Conservation (phyloP, 2,888 invertebrate genomes). For the Drosophila suboccidentalis region DNA sequence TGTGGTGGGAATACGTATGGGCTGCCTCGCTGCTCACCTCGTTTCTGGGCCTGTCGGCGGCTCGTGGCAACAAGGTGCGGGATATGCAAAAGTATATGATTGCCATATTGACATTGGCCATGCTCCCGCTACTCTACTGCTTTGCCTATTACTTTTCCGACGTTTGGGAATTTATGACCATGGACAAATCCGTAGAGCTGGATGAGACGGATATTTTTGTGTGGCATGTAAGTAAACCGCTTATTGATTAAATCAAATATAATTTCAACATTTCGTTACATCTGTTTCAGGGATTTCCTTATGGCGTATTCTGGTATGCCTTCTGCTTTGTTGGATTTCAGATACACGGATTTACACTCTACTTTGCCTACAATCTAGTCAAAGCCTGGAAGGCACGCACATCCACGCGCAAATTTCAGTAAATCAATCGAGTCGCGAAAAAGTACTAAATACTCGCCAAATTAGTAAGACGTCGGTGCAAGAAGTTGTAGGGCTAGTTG, state of each 20-base stretch:
- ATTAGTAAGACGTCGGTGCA: slow-evolving; percentile 60
- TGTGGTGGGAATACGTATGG: slow-evolving; percentile 97
- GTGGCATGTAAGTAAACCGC: slow-evolving; percentile 91
- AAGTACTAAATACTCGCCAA: slow-evolving; percentile 77
- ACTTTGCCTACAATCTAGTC: slow-evolving; percentile 93
- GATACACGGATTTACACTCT: slow-evolving; percentile 94
- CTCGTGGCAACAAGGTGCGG: slow-evolving; percentile 92
- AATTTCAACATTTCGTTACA: not conserved
- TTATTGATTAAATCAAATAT: not conserved
- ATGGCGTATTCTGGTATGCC: slow-evolving; percentile 96
- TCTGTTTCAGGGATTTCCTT: slow-evolving; percentile 91
- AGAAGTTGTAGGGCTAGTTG: slow-evolving; percentile 69
- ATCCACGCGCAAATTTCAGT: slow-evolving; percentile 89
- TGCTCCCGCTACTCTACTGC: slow-evolving; percentile 93
- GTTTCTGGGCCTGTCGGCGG: slow-evolving; percentile 94
- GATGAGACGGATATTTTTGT: slow-evolving; percentile 89
- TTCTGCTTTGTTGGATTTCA: slow-evolving; percentile 95
- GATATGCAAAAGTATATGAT: slow-evolving; percentile 93
- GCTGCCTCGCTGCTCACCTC: slow-evolving; percentile 93
- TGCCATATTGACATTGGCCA: slow-evolving; percentile 92
- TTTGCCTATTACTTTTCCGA: slow-evolving; percentile 93
- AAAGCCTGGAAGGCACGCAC: slow-evolving; percentile 93
- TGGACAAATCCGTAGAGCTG: slow-evolving; percentile 87
- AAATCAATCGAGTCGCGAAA: slow-evolving; percentile 44
- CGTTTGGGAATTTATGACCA: slow-evolving; percentile 91